phyloP scores from a whole-genome alignment of 2,888 invertebrate genomes.

The Protodeltote pygarga region DNA sequence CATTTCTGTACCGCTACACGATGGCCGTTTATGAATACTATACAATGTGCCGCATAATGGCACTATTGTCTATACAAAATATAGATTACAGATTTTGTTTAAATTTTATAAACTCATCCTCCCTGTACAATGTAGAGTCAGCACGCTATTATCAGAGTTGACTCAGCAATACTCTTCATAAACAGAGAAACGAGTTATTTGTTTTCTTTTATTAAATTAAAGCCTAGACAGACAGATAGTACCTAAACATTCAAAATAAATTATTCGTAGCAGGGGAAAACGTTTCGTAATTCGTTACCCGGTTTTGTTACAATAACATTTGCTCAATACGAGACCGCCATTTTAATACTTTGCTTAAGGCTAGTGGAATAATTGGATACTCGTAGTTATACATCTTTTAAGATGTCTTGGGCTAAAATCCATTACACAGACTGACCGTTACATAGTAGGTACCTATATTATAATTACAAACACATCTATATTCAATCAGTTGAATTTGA shows the following conservation, averaged over 20 bases:
- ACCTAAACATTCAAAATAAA: conserved; percentile 6
- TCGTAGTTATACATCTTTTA: too few species aligned
- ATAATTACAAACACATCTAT: too few species aligned
- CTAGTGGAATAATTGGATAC: conserved; percentile 31
- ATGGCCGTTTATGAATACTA: conserved; percentile 42
- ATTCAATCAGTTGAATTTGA: too few species aligned
- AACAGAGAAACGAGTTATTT: conserved; percentile 33
- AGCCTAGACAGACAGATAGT: conserved; percentile 18
- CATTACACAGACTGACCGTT: too few species aligned
- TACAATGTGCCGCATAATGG: conserved; percentile 33
- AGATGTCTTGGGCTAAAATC: too few species aligned
- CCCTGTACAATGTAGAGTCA: conserved; percentile 26
- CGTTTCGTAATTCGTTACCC: conserved; percentile 19
- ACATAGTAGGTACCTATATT: too few species aligned
- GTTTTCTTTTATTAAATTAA: conserved; percentile 34
- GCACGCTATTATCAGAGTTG: conserved; percentile 21
- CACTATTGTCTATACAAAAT: conserved; percentile 35
- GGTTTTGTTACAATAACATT: conserved; percentile 27
- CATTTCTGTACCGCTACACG: conserved; percentile 14
- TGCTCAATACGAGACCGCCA: conserved; percentile 15
- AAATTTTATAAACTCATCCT: conserved; percentile 41
- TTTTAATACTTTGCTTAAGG: conserved; percentile 31
- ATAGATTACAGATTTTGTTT: conserved; percentile 39
- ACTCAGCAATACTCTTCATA: conserved; percentile 30
- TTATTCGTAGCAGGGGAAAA: conserved; percentile 14